Evolutionary conservation across 2,797 vertebrate genomes (phyloP).

Genomic region (Ctenopoma multispine): DNA sequence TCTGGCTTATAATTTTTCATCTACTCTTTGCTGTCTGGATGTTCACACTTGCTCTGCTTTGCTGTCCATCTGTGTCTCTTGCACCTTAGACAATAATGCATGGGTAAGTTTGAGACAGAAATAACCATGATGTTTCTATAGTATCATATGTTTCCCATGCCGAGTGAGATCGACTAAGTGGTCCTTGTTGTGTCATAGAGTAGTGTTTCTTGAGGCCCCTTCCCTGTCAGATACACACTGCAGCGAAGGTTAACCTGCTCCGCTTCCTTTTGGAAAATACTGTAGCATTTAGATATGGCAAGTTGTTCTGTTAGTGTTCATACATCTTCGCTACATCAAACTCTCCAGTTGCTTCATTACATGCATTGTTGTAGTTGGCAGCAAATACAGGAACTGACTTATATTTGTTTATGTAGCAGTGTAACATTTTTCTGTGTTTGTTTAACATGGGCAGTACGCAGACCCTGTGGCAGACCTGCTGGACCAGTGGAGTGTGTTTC

Average conservation of each 20-base stretch:
- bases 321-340: neutral
- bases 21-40: constrained; percentile 57
- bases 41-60: constrained; percentile 61
- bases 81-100: constrained; percentile 73
- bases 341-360: neutral
- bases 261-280: constrained; percentile 20
- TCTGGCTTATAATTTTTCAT: constrained; percentile 32
- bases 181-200: constrained; percentile 43
- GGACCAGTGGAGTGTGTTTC: constrained; percentile 97
- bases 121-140: constrained; percentile 78
- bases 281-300: constrained; percentile 18
- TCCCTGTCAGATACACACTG: constrained; percentile 21
- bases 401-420: neutral
- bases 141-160: constrained; percentile 48
- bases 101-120: constrained; percentile 87
- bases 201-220: constrained; percentile 39
- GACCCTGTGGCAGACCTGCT: constrained; percentile 97
- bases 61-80: constrained; percentile 84
- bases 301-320: constrained; percentile 10
- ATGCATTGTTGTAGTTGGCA: neutral
- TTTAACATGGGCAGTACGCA: constrained; percentile 87
- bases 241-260: constrained; percentile 25
- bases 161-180: constrained; percentile 26
- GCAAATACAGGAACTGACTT: constrained; percentile 51
- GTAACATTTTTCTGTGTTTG: constrained; percentile 12